Evolutionary conservation across 2,888 invertebrate species (phyloP).

Genomic region (Rhabditoides inermis): DNA sequence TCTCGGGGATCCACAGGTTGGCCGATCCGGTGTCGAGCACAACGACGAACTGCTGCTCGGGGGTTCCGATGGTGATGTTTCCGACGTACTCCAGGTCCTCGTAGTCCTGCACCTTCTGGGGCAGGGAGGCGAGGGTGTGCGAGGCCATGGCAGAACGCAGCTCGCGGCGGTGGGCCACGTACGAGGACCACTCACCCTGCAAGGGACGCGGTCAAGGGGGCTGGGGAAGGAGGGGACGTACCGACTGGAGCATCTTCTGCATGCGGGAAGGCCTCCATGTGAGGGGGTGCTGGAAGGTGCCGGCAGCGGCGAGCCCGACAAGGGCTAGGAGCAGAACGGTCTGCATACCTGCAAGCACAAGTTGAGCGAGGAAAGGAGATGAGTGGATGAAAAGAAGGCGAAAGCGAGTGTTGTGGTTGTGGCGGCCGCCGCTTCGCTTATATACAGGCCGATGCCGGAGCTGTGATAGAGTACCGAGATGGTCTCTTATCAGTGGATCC

Average conservation of each 20-base stretch:
- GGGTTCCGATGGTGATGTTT: constrained; percentile 35
- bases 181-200: constrained; percentile 22
- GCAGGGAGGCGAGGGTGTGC: constrained; percentile 14
- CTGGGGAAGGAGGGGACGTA: no score
- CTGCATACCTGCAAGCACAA: no score
- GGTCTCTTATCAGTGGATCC: no score
- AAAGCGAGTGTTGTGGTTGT: no score
- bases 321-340: constrained; percentile 22
- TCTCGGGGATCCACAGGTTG: constrained; percentile 38
- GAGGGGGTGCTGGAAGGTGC: constrained; percentile 29
- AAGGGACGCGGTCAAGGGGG: no score
- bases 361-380: no score
- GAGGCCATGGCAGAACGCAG: constrained; percentile 14
- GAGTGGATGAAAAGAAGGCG: no score
- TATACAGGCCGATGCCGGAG: no score
- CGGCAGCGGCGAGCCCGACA: constrained; percentile 30
- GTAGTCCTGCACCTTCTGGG: constrained; percentile 18
- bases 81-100: constrained; percentile 55
- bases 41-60: constrained; percentile 29
- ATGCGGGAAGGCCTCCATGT: constrained; percentile 23
- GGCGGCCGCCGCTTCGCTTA: no score
- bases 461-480: no score
- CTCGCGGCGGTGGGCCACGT: constrained; percentile 19
- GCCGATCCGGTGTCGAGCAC: constrained; percentile 41
- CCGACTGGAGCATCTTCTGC: constrained; percentile 22